Evolutionary conservation across 2,888 invertebrate genomes (phyloP).

Genomic region (Anoncus sp.): DNA sequence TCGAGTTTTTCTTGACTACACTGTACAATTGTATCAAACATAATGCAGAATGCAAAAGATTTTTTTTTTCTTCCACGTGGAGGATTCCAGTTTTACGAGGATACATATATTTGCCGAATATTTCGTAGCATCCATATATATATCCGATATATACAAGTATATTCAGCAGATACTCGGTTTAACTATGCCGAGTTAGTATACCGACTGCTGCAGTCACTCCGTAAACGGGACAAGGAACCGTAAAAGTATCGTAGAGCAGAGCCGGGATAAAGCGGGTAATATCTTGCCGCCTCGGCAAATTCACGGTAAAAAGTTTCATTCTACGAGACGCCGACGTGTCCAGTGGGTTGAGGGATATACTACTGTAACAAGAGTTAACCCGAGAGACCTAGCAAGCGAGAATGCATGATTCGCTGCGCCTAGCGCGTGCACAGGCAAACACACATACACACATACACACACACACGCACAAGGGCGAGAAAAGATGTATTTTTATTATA

Average conservation of each 20-base stretch:
- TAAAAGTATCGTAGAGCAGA: slow-evolving; percentile 44
- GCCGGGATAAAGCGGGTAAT: slow-evolving; percentile 54
- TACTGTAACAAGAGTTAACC: slow-evolving; percentile 26
- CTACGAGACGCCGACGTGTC: slow-evolving; percentile 56
- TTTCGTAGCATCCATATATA: slow-evolving; percentile 17
- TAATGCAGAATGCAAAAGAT: not conserved
- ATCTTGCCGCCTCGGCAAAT: slow-evolving; percentile 63
- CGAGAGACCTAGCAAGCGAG: slow-evolving; percentile 29
- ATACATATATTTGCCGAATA: slow-evolving; percentile 16
- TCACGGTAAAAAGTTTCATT: slow-evolving; percentile 63
- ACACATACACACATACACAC: not conserved
- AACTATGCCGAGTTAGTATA: slow-evolving; percentile 1
- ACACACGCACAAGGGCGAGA: slow-evolving; percentile 1
- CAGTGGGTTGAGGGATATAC: slow-evolving; percentile 44
- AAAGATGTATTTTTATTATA: slow-evolving; percentile 33
- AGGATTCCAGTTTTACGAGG: not conserved
- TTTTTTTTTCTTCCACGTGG: not conserved
- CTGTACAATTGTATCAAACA: slow-evolving; percentile 20
- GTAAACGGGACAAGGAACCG: slow-evolving; percentile 65
- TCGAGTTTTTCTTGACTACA: not conserved
- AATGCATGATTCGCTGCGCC: slow-evolving; percentile 58
- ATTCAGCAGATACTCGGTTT: slow-evolving; percentile 12
- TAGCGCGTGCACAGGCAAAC: slow-evolving; percentile 22
- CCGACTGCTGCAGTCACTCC: slow-evolving; percentile 62
- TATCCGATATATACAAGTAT: not conserved